A percentile compares a stretch with the other conserved stretches of the same genome.
phyloP scores from a whole-genome alignment of 2,888 invertebrate genomes.

The Morpho achilles region DNA sequence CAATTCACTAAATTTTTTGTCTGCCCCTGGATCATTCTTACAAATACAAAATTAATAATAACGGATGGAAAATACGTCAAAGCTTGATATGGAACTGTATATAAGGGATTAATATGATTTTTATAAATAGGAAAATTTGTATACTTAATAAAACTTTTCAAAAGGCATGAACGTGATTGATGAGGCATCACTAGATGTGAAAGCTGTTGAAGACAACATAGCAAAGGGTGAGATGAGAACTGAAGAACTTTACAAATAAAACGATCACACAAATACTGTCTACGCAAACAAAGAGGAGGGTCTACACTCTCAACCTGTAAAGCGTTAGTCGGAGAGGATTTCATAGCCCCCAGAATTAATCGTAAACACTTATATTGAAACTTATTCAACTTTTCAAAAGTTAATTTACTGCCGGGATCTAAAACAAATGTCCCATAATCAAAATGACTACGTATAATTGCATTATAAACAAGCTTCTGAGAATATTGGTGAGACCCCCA shows the following conservation, averaged over 20 bases:
- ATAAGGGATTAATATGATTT: neutral
- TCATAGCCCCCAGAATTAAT: neutral
- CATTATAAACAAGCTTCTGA: neutral
- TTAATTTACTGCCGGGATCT: neutral
- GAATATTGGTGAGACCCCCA: conserved; percentile 1
- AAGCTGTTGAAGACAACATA: neutral
- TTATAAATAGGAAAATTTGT: neutral
- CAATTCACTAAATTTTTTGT: too few species aligned
- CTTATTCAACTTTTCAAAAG: conserved; percentile 2
- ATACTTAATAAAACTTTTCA: neutral
- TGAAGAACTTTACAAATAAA: conserved; percentile 2
- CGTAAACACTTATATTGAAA: conserved; percentile 1
- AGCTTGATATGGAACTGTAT: neutral
- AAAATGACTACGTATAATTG: conserved; percentile 4
- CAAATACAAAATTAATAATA: too few species aligned
- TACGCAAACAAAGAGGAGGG: neutral
- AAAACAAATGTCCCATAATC: conserved; percentile 1
- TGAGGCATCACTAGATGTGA: neutral
- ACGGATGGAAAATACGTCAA: neutral
- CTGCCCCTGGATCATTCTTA: too few species aligned
- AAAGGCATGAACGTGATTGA: neutral
- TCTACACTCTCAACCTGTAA: conserved; percentile 4
- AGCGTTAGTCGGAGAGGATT: conserved; percentile 3
- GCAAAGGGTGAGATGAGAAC: neutral
- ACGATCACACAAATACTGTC: neutral